These are phyloP conservation scores for Morbakka virulenta DNA, from an alignment of 30 jellyfish, hydroid and myxozoan genomes.

Conservation along the genomic window DNA sequence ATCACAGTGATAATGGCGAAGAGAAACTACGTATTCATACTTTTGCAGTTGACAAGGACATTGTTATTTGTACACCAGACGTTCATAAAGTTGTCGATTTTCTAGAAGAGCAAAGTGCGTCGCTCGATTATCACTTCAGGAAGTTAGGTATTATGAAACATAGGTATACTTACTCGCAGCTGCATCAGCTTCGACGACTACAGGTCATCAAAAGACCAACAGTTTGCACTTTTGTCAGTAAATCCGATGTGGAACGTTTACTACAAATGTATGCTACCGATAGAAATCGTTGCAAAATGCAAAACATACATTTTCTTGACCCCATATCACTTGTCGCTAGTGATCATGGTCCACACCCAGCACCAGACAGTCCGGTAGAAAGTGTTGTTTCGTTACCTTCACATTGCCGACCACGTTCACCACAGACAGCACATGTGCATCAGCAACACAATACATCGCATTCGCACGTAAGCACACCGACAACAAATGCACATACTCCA, in stretches of 20 bases:
- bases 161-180: constrained; percentile 92
- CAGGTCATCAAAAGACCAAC: constrained; percentile 96
- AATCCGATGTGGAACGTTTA: constrained; percentile 81
- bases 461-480: not conserved
- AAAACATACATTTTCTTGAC: constrained; percentile 64
- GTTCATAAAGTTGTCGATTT: constrained; percentile 93
- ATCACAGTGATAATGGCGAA: not conserved
- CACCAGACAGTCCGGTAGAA: constrained; percentile 41
- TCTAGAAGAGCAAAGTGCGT: constrained; percentile 97
- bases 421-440: not conserved
- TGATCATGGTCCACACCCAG: constrained; percentile 70
- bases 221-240: constrained; percentile 82
- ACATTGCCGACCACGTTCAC: not conserved
- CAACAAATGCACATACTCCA: constrained; percentile 7
- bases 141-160: constrained; percentile 88
- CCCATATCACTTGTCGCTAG: constrained; percentile 79
- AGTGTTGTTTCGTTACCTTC: constrained; percentile 4
- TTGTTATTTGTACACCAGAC: constrained; percentile 92
- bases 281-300: constrained; percentile 72
- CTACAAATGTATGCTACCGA: constrained; percentile 96
- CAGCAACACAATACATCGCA: not conserved
- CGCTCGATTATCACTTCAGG: constrained; percentile 93
- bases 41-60: constrained; percentile 72
- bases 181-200: constrained; percentile 92
- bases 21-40: constrained; percentile 58